Conservation (phyloP, 1,140 invertebrate species). For the Dufourea novaeangliae region DNA sequence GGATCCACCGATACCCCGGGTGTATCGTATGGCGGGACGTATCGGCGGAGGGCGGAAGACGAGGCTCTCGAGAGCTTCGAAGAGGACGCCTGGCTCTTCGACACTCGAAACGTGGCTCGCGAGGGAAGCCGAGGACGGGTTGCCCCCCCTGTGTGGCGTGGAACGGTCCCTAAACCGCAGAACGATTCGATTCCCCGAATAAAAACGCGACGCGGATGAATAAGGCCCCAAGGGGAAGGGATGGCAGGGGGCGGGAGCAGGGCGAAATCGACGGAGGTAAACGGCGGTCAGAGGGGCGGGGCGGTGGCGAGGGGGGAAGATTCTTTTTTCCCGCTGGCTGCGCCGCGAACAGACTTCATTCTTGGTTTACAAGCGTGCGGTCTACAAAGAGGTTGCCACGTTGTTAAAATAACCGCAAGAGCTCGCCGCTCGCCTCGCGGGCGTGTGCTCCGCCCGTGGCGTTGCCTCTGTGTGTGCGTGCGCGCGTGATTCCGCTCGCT, state of each 20-base stretch:
- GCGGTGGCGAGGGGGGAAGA: too few relatives aligned
- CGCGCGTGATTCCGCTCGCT: conserved; percentile 31
- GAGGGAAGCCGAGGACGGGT: neutral
- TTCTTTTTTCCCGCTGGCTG: conserved; percentile 40
- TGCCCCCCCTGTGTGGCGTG: neutral
- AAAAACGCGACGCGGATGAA: conserved; percentile 17
- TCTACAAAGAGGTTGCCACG: conserved; percentile 82
- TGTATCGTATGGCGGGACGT: conserved; percentile 49
- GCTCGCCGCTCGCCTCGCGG: conserved; percentile 66
- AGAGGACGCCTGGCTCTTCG: neutral
- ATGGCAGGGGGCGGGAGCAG: too few relatives aligned
- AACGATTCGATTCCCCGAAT: conserved; percentile 48
- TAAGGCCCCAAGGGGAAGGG: too few relatives aligned
- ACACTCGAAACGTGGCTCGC: conserved; percentile 32
- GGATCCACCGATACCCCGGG: conserved; percentile 35
- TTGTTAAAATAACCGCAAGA: conserved; percentile 82
- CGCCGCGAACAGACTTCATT: conserved; percentile 78
- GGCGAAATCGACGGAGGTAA: conserved; percentile 53
- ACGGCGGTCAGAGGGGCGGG: conserved; percentile 38
- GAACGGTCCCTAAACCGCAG: conserved; percentile 13
- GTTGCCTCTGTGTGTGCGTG: conserved; percentile 4
- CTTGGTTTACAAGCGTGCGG: conserved; percentile 82
- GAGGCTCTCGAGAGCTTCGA: neutral
- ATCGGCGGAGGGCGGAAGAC: conserved; percentile 8
- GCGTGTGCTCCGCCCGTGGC: conserved; percentile 67